phyloP scores from a whole-genome alignment of 2,797 vertebrate genomes.

The Merluccius polli region DNA sequence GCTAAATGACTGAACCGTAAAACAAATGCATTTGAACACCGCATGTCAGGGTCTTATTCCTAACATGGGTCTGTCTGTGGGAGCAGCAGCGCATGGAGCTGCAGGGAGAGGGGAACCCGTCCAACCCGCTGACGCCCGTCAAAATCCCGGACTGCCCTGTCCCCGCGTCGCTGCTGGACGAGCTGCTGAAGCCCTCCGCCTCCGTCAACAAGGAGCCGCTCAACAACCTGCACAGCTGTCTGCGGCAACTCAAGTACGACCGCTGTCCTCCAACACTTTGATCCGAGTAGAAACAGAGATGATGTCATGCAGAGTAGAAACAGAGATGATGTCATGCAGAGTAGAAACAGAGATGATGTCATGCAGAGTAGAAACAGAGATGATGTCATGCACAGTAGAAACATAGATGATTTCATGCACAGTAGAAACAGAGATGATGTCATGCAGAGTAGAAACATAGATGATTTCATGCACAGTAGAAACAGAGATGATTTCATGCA shows the following conservation, averaged over 20 bases:
- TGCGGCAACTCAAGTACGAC: conserved; percentile 84
- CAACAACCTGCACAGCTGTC: conserved; percentile 95
- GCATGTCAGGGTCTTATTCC: neutral
- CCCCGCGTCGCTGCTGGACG: conserved; percentile 90
- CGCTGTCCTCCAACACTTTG: neutral
- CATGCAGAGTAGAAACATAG: too few relatives aligned
- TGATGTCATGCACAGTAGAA: too few relatives aligned
- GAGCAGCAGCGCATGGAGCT: conserved; percentile 82
- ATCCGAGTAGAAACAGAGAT: neutral
- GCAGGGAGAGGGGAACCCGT: conserved; percentile 84
- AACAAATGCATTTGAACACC: neutral
- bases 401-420: too few relatives aligned
- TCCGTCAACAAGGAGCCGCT: conserved; percentile 95
- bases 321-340: too few relatives aligned
- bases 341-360: too few relatives aligned
- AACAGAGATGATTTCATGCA: too few relatives aligned
- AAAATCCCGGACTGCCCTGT: conserved; percentile 98
- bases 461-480: too few relatives aligned
- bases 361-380: too few relatives aligned
- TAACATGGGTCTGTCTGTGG: neutral
- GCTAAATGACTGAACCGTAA: neutral
- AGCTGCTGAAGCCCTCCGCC: conserved; percentile 86
- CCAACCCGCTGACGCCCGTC: conserved; percentile 90
- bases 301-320: neutral
- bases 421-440: too few relatives aligned